phyloP scores from a whole-genome alignment of 2,797 vertebrate species.

The Myotis myotis region DNA sequence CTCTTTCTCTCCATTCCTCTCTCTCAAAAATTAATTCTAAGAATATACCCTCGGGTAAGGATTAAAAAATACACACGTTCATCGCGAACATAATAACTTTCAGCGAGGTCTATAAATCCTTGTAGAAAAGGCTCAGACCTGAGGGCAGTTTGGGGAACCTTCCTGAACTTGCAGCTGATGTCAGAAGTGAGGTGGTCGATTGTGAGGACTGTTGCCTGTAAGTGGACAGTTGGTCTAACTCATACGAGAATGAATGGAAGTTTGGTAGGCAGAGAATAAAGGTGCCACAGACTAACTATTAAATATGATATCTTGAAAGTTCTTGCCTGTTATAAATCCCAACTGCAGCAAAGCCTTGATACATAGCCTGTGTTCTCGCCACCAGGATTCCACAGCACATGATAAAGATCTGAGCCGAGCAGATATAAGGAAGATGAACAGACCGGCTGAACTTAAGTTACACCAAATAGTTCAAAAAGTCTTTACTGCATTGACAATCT shows the following conservation, averaged over 20 bases:
- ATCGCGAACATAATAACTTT: not conserved
- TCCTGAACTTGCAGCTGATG: not conserved
- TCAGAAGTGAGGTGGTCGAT: not conserved
- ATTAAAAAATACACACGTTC: not conserved
- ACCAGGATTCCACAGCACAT: not conserved
- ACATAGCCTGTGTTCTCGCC: slow-evolving; percentile 17
- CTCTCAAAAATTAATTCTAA: not conserved
- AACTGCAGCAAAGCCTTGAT: slow-evolving; percentile 30
- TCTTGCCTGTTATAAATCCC: slow-evolving; percentile 25
- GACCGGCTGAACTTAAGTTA: slow-evolving; percentile 28
- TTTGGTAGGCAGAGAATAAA: slow-evolving; percentile 36
- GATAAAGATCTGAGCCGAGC: not conserved
- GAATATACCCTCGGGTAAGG: not conserved
- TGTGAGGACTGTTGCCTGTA: not conserved
- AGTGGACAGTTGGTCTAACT: not conserved
- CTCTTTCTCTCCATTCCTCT: not conserved
- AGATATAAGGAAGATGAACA: slow-evolving; percentile 19
- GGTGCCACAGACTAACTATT: not conserved
- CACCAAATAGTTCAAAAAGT: slow-evolving; percentile 39
- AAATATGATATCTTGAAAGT: not conserved
- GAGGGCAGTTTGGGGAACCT: not conserved
- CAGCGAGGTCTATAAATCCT: not conserved
- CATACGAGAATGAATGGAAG: not conserved
- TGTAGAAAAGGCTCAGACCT: not conserved
- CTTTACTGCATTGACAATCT: slow-evolving; percentile 46